Conservation (phyloP, 2,113 vertebrate species). For the Takifugu flavidus region DNA sequence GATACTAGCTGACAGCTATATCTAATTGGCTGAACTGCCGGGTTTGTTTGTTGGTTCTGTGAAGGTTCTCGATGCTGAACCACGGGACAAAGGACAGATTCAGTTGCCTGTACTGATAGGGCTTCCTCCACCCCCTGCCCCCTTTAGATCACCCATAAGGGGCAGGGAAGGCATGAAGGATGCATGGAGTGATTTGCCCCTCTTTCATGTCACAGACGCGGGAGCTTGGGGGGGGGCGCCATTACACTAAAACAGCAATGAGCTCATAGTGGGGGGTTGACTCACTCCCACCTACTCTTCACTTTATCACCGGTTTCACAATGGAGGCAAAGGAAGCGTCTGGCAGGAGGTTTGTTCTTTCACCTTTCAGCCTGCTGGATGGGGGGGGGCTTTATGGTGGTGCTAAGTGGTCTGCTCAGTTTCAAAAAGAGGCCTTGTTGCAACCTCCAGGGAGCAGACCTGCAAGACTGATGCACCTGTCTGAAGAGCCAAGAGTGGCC, state of each 20-base stretch:
- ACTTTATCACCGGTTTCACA: constrained; percentile 65
- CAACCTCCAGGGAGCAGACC: constrained; percentile 39
- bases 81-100: constrained; percentile 54
- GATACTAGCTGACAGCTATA: constrained; percentile 55
- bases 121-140: constrained; percentile 18
- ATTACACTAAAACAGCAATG: constrained; percentile 52
- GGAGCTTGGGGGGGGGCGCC: constrained; percentile 10
- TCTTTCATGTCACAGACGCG: constrained; percentile 33
- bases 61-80: constrained; percentile 24
- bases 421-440: constrained; percentile 26
- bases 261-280: constrained; percentile 39
- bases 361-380: constrained; percentile 57
- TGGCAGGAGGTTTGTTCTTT: constrained; percentile 64
- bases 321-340: constrained; percentile 39
- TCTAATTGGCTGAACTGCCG: constrained; percentile 61
- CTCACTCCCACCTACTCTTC: constrained; percentile 64
- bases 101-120: constrained; percentile 52
- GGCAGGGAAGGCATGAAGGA: constrained; percentile 34
- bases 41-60: constrained; percentile 53
- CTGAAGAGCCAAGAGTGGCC: constrained; percentile 6
- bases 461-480: constrained; percentile 43
- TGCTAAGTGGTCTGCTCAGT: constrained; percentile 60
- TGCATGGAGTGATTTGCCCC: constrained; percentile 55
- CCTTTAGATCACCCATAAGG: constrained; percentile 22
- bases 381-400: constrained; percentile 37